Base-by-base conservation (phyloP, 2,888 invertebrate genomes). In the Metopia argyrocephala region DNA sequence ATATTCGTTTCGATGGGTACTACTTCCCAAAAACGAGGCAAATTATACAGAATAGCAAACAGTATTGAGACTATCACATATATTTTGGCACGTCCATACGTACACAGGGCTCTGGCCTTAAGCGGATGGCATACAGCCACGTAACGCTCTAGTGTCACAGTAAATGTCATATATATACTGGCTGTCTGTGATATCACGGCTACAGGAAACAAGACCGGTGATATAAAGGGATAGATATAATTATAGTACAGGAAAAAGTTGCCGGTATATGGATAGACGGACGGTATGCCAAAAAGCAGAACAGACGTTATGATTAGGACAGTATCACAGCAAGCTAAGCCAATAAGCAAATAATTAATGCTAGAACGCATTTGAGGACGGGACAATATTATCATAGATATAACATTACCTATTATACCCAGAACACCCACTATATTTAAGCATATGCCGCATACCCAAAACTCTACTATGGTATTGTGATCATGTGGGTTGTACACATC, bases 321-420 rank as follows among this genome's bases (percentile, higher is more conserved):
- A 12, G 96, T 97, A 92, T 99, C 99, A 91, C 97, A 97, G 85
- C 96, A 93, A 25, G 98, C 98, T 85, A 99, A 92, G 5, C 97
- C 98, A 84, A 97, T 96, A 79, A 99, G 93, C 87, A 98, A 93
- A 90, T 97, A 96, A 91, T 98, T 98, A 88, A 98, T 97, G 88
- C 98, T 97, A 78, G 97, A 97, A 86, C 96, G 94, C 98, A 98
- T 98, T 91, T 98, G 96, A 25, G 97, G 97, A 71, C 97, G 93
- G 76, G 96, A 96, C 66, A 98, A 92, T 85, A 98, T 97, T 80
- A 97, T 94, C 92, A 97, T 96, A 50, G 97, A 95, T 74, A 98
- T 94, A 76, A 96, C 93, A 91, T 98, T 98, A 83, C 98, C 98
- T 56, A 97, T 92, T 82, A 98, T 93, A 5, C 98, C 98, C 86